Base-by-base conservation (phyloP, 1,140 invertebrate species). In the Euschistus heros region DNA sequence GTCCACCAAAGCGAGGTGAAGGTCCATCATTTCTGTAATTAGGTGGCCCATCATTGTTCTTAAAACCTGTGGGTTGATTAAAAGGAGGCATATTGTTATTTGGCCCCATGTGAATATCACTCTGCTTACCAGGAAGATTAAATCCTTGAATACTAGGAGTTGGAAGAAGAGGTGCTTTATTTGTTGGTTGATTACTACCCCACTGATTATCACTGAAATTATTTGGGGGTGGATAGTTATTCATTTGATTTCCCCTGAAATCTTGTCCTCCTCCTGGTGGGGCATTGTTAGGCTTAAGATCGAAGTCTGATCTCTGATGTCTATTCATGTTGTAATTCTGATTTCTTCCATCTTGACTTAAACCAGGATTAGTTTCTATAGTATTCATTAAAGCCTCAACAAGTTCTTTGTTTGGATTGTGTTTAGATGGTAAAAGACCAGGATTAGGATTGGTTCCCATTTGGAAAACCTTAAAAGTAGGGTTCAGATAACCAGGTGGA, bases 91-190 rank as follows among this genome's bases (percentile, higher is more conserved):
- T 18, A 50, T 50, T 22, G 6, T 22, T 50, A 47, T 18, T 10
- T 44, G 7, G n/a, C n/a, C n/a, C 8, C 5, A 50, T 18, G 47
- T 47, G n/a, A 18, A 50, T 50, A 20, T 50, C 47, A 27, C 24
- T 22, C 6, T 22, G 54, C 24, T 57, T 57, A 15, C 54, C 54
- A 57, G 52, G 4, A 55, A 0, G 15, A 24, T 20, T 24, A 57
- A 57, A 57, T 10, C 18, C 18, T 24, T 20, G 54, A 20, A 57
- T 26, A 26, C 24, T 57, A 14, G 54, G 54, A 57, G 54, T 57
- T 57, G 54, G 54, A 57, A 57, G 54, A 17, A 57, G 24, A 27
- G 54, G 18, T 8, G 54, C 54, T 57, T 57, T 57, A 50, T 50
- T 50, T 3, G 54, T 1, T 15, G 54, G 7, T 24, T 57, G 20